Percentiles rank a stretch among this genome's conserved stretches.
phyloP scores from a whole-genome alignment of 2,888 invertebrate species.

The Pogonocherus hispidulus region DNA sequence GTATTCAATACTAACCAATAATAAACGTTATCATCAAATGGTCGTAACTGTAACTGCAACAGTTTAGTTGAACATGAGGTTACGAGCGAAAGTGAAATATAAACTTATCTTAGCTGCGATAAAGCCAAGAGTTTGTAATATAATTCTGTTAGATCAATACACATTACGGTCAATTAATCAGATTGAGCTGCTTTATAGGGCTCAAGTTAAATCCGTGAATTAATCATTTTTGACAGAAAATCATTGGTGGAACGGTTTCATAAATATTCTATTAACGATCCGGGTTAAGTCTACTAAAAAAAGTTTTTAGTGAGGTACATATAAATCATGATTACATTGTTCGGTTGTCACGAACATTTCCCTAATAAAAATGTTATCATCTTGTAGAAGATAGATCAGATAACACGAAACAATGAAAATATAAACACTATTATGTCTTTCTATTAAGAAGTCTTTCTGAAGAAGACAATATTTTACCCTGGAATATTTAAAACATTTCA shows the following conservation, averaged over 20 bases:
- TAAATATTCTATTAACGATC: constrained; percentile 14
- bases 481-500: too few relatives aligned
- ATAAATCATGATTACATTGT: constrained; percentile 25
- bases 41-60: not conserved
- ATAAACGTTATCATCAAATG: not conserved
- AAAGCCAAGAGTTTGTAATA: not conserved
- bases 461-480: too few relatives aligned
- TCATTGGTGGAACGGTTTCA: not conserved
- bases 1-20: not conserved
- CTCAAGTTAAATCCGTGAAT: constrained; percentile 6
- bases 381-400: constrained; percentile 16
- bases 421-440: not conserved
- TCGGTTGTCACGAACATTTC: constrained; percentile 19
- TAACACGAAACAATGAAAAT: constrained; percentile 8
- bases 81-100: not conserved
- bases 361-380: constrained; percentile 17
- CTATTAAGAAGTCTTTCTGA: too few relatives aligned
- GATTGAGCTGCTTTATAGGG: not conserved
- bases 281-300: constrained; percentile 5
- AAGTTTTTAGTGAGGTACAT: not conserved
- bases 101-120: constrained; percentile 3
- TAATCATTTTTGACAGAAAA: constrained; percentile 15
- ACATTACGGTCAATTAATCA: constrained; percentile 5
- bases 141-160: constrained; percentile 7
- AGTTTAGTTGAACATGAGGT: not conserved